Conservation (phyloP, 2,797 vertebrate genomes). For the Enteromius thamalakanensis region DNA sequence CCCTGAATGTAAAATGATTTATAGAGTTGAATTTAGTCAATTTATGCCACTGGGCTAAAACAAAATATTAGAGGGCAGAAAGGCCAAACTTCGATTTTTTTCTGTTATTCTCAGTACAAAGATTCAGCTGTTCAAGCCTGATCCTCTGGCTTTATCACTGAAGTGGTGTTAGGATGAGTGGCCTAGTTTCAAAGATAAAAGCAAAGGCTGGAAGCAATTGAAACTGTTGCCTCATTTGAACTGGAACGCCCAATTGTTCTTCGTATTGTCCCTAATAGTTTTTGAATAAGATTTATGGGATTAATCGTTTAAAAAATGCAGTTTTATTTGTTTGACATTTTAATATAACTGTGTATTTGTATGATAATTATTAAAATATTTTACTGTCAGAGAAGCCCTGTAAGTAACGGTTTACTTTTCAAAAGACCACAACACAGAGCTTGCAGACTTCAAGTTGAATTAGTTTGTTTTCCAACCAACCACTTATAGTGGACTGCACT, state of each 20-base stretch:
- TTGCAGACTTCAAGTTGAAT: not conserved
- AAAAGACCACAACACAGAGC: not conserved
- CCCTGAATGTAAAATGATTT: conserved; percentile 4
- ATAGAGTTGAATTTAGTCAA: not conserved
- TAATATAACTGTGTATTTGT: conserved; percentile 4
- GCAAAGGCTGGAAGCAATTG: conserved; percentile 17
- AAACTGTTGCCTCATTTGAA: conserved; percentile 16
- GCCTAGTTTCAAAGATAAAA: conserved; percentile 21
- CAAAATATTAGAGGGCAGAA: conserved; percentile 9
- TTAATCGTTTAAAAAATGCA: not conserved
- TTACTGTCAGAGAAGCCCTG: not conserved
- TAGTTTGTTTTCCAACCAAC: conserved; percentile 7
- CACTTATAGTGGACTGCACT: not conserved
- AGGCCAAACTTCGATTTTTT: conserved; percentile 22
- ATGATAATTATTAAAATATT: not conserved
- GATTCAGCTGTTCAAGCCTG: not conserved
- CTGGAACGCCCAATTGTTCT: not conserved
- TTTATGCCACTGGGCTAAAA: conserved; percentile 33
- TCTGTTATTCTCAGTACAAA: conserved; percentile 21
- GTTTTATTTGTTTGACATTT: not conserved
- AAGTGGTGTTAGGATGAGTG: not conserved
- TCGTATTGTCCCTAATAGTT: not conserved
- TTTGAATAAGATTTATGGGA: not conserved
- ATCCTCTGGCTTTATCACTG: not conserved
- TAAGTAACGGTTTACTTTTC: not conserved